Conservation (phyloP, 1,140 invertebrate species). For the Drosophila ogumai region DNA sequence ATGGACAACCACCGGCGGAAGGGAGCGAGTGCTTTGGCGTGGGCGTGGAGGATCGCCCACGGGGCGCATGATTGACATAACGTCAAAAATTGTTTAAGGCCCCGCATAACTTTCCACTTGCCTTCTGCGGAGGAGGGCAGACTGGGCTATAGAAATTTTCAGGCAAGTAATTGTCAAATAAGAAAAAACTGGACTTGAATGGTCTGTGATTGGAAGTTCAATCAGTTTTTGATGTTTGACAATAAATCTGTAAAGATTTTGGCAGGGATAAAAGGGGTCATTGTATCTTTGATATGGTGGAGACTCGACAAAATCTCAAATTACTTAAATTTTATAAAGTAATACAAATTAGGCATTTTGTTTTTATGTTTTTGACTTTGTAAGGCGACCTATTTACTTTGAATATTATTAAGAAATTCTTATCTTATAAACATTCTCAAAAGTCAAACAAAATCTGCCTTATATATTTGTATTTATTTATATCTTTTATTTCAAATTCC, state of each 20-base stretch:
- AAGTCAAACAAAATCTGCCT: not conserved
- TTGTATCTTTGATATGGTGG: not conserved
- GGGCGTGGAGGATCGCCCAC: constrained; percentile 53
- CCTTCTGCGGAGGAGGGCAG: constrained; percentile 29
- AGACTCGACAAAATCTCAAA: not conserved
- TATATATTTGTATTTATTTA: not conserved
- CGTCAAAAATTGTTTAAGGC: constrained; percentile 26
- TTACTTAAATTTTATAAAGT: not conserved
- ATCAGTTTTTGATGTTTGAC: not conserved
- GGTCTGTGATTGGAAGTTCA: not conserved
- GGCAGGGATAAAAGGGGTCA: not conserved
- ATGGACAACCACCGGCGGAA: constrained; percentile 36
- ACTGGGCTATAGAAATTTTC: constrained; percentile 45
- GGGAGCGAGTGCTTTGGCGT: constrained; percentile 7
- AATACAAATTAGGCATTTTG: not conserved
- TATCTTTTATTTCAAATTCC: not conserved
- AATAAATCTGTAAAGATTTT: constrained; percentile 3
- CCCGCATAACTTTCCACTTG: constrained; percentile 37
- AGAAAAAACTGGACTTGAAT: not conserved
- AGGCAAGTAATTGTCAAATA: constrained; percentile 23
- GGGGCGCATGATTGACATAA: constrained; percentile 61
- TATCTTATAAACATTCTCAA: too few relatives aligned
- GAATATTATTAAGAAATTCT: not conserved
- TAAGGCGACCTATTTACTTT: too few relatives aligned
- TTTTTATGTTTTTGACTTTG: too few relatives aligned